These are phyloP conservation scores for Indri indri DNA, from an alignment of 2,113 vertebrate genomes.

Conservation along the genomic window DNA sequence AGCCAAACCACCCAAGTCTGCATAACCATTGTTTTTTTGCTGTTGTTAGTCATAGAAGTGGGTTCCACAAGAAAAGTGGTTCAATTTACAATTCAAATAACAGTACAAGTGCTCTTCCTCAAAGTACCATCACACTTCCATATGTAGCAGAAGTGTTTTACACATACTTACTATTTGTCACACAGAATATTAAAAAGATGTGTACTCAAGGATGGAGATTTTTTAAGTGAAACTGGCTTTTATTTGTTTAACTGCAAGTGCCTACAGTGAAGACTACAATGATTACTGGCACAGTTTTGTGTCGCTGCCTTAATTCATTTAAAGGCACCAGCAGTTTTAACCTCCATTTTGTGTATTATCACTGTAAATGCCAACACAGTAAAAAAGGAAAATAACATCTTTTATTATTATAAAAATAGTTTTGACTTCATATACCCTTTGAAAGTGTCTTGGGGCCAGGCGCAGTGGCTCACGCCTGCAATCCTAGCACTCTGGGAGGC, in stretches of 20 bases:
- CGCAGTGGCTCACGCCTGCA: too few species aligned
- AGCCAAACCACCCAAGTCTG: background rate
- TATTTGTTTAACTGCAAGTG: background rate
- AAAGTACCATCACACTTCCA: background rate
- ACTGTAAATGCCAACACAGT: background rate
- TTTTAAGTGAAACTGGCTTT: background rate
- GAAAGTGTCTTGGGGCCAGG: background rate
- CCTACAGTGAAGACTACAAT: background rate
- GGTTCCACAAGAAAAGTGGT: background rate
- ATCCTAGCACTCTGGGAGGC: too few species aligned
- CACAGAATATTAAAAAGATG: background rate
- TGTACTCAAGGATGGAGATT: background rate
- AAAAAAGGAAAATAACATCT: slow-evolving; percentile 23
- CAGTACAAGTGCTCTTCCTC: background rate
- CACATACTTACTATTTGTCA: background rate
- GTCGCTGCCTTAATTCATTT: background rate
- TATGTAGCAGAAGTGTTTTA: background rate
- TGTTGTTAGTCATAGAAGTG: background rate
- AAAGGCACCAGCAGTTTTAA: background rate
- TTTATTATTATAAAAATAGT: background rate
- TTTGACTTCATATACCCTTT: background rate
- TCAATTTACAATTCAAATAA: background rate
- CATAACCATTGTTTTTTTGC: background rate
- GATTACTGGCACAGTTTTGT: background rate
- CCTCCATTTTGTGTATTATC: background rate